Percentiles rank a stretch among this genome's conserved stretches.
phyloP scores from a whole-genome alignment of 1,140 invertebrate species.

The Drosophila sucinea region DNA sequence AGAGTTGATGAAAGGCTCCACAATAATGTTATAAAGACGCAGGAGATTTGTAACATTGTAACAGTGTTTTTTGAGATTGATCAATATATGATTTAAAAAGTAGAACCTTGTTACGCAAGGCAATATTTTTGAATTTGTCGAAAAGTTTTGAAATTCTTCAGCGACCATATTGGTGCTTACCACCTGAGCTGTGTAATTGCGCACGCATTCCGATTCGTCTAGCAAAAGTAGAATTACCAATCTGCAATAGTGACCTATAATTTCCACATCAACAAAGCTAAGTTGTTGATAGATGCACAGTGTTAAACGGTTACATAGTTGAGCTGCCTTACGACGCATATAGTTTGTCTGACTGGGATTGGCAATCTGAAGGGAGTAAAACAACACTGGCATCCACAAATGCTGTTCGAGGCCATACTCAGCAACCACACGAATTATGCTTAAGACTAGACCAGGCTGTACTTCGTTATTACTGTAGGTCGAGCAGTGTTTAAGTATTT shows the following conservation, averaged over 20 bases:
- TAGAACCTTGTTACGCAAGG: constrained; percentile 40
- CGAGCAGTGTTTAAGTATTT: constrained; percentile 17
- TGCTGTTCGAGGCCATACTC: background rate
- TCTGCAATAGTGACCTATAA: constrained; percentile 46
- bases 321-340: constrained; percentile 40
- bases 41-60: constrained; percentile 34
- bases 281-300: constrained; percentile 19
- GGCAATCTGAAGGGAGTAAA: constrained; percentile 27
- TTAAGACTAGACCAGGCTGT: constrained; percentile 45
- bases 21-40: constrained; percentile 51
- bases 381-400: constrained; percentile 25
- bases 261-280: constrained; percentile 27
- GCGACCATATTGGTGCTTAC: constrained; percentile 27
- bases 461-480: background rate
- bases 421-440: constrained; percentile 23
- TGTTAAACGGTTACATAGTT: constrained; percentile 27
- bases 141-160: background rate
- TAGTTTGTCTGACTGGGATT: constrained; percentile 37
- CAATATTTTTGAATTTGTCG: constrained; percentile 19
- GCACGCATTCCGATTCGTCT: constrained; percentile 69
- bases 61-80: constrained; percentile 15
- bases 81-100: constrained; percentile 39
- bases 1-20: constrained; percentile 41
- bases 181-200: constrained; percentile 53
- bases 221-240: constrained; percentile 65